These are phyloP conservation scores for Stictocephala bisonia DNA, from an alignment of 2,888 invertebrate species.

Conservation along the genomic window DNA sequence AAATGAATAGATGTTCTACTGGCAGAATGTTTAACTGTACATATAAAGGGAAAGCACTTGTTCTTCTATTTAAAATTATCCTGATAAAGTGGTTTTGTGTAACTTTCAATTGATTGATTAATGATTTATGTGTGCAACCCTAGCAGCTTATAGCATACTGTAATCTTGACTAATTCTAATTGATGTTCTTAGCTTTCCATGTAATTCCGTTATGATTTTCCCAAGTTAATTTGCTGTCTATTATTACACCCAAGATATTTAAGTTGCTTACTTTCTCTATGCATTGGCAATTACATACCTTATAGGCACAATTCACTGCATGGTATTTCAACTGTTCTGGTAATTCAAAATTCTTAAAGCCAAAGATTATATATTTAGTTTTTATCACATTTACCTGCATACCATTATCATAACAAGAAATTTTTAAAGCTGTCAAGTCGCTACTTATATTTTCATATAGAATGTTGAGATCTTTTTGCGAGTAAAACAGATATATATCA, in stretches of 20 bases:
- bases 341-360: background rate
- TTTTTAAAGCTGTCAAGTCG: background rate
- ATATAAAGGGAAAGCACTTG: background rate
- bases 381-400: constrained; percentile 20
- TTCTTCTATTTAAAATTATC: background rate
- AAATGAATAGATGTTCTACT: background rate
- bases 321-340: background rate
- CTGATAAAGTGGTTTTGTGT: background rate
- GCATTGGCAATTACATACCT: background rate
- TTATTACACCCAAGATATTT: background rate
- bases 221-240: background rate
- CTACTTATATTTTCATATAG: background rate
- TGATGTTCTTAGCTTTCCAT: background rate
- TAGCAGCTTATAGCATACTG: background rate
- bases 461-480: background rate
- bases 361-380: constrained; percentile 8
- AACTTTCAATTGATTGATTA: background rate
- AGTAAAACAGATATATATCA: background rate
- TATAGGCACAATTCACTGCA: background rate
- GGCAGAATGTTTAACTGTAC: background rate
- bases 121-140: background rate
- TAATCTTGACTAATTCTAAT: background rate
- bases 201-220: background rate
- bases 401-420: constrained; percentile 8
- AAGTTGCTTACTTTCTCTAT: background rate